Evolutionary conservation across 2,888 invertebrate species (phyloP).

Genomic region (Hypomecis punctinalis): DNA sequence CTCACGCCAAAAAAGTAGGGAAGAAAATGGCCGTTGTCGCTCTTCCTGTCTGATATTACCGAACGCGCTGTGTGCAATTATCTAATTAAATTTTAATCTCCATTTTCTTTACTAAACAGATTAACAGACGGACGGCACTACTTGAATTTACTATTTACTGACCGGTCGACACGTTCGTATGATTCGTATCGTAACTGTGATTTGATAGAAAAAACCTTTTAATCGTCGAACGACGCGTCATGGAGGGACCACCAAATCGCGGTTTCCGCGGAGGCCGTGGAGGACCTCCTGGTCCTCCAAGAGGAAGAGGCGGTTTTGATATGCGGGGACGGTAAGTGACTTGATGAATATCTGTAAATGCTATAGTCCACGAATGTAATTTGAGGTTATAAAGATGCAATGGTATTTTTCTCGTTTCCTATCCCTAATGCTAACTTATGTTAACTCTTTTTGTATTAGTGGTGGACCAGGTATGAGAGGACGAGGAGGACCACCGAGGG

Average conservation of each 20-base stretch:
- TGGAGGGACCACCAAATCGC: conserved; percentile 70
- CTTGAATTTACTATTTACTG: too few relatives aligned
- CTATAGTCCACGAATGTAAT: conserved; percentile 3
- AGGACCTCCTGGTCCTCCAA: conserved; percentile 65
- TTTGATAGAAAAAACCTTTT: neutral
- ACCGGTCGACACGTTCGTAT: too few relatives aligned
- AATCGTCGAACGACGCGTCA: conserved; percentile 32
- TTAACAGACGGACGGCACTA: too few relatives aligned
- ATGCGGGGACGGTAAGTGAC: conserved; percentile 76
- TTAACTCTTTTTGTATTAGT: conserved; percentile 38
- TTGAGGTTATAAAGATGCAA: conserved; percentile 11
- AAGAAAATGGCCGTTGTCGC: too few relatives aligned
- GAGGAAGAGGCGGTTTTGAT: conserved; percentile 78
- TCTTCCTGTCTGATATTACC: too few relatives aligned
- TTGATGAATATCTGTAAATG: neutral
- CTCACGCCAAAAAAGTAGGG: too few relatives aligned
- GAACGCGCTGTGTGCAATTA: too few relatives aligned
- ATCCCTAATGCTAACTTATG: neutral
- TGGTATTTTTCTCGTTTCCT: neutral
- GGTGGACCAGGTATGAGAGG: conserved; percentile 78
- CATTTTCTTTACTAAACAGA: too few relatives aligned
- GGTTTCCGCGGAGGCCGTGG: conserved; percentile 79
- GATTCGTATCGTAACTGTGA: neutral
- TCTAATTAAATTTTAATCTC: too few relatives aligned
- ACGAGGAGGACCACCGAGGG: conserved; percentile 69